Base-by-base conservation (phyloP, 1,140 invertebrate species). In the Drosophila nikananu region DNA sequence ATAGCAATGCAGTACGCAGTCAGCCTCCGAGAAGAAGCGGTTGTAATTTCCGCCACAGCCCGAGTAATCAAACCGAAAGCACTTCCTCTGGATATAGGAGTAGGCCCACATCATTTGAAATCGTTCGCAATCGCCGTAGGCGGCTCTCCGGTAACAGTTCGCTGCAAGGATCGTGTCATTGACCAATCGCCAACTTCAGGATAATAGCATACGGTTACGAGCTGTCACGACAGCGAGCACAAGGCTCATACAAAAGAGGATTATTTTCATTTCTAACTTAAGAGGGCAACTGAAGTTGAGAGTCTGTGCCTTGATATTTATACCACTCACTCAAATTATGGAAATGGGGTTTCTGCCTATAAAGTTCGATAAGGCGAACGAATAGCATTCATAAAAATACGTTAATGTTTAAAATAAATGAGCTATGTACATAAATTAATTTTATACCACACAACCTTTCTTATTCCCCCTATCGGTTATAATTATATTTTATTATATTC, bases 41-140 rank as follows among this genome's bases (percentile, higher is more conserved):
- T 73, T 73, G 3, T 12, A 5, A 17, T 37, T 73, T 37, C 54
- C 70, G 2, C 67, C 67, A n/a, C 70, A 72, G 9, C 48, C 67
- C 7, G 68, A 72, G 35, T 58, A 72, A 30, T 17, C 19, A 9
- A 68, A 71, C 9, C 8, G 13, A 3, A 30, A 7, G 23, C 67
- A 70, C 42, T 6, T 44, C 17, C 23, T 8, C 27, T 44, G 5
- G 0, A 7, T 4, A 3, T 4, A 2, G 6, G 21, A 32, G 30
- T 44, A 79, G 17, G 42, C 37, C 59, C 52, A 79, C 25, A 55
- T 21, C 0, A 3, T 0, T 3, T 44, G 23, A 41, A 55, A 41
- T 41, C 55, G 60, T 5, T 30, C 4, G 21, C 77, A 79, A 17
- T n/a, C 4, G 9, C 77, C 77, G 19, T 78, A 78, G 2, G n/a